A percentile compares a stretch with the other conserved stretches of the same genome.
Conservation (phyloP, 2,888 invertebrate species). For the Neoitamus cyanurus region DNA sequence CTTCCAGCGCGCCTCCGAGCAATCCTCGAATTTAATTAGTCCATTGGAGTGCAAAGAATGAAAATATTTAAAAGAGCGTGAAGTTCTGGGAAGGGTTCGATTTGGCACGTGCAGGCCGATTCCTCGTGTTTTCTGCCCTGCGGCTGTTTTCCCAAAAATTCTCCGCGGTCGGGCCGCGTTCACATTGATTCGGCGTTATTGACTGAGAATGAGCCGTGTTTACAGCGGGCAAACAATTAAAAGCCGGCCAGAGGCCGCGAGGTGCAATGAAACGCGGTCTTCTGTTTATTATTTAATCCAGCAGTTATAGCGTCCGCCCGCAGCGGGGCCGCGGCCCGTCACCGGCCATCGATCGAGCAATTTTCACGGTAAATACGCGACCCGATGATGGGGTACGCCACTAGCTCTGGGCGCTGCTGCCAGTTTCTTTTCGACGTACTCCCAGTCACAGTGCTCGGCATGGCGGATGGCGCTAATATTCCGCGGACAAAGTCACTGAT, state of each 20-base stretch:
- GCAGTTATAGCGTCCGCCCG: conserved; percentile 18
- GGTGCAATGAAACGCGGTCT: conserved; percentile 41
- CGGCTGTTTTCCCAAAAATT: conserved; percentile 28
- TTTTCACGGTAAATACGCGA: conserved; percentile 10
- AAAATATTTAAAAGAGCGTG: conserved; percentile 48
- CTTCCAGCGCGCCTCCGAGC: conserved; percentile 34
- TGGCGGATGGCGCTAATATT: conserved; percentile 19
- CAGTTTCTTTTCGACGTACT: not conserved
- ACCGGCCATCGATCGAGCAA: conserved; percentile 18
- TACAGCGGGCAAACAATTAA: conserved; percentile 39
- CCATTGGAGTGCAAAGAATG: conserved; percentile 51
- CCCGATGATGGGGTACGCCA: not conserved
- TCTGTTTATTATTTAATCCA: conserved; percentile 45
- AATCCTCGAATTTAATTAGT: conserved; percentile 50
- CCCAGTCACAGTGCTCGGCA: not conserved
- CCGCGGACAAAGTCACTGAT: conserved; percentile 15
- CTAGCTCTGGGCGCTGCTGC: not conserved
- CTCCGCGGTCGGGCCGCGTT: conserved; percentile 17
- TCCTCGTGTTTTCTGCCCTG: conserved; percentile 24
- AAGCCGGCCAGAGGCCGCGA: conserved; percentile 26
- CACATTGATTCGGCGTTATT: conserved; percentile 48
- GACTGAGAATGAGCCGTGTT: conserved; percentile 48
- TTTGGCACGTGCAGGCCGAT: conserved; percentile 49
- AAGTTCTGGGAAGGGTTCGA: conserved; percentile 27
- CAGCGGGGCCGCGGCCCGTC: not conserved